Base-by-base conservation (phyloP, 2,888 invertebrate genomes). In the Amorpha juglandis region DNA sequence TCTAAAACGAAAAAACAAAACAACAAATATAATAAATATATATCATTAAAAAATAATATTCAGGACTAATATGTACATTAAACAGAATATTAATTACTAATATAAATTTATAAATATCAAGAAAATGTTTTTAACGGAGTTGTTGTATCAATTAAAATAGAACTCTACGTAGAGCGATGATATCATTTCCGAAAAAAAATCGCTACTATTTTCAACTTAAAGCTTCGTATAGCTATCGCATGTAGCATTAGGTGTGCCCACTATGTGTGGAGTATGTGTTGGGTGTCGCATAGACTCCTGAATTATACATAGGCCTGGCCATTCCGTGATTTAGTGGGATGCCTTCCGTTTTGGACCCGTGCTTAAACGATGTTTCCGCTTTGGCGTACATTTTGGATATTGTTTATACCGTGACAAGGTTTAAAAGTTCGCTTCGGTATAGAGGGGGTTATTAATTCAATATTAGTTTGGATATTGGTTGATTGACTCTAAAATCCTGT, bases 221-320 rank as follows among this genome's bases (percentile, higher is more conserved):
- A 27, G 55, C 19, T 16, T 58, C 16, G 55, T 9, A 38, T 42
- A n/a, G 21, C 35, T n/a, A 50, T 55, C 38, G 55, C 42, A 58
- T 16, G 0, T 55, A 19, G 58, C 58, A 8, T 19, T 58, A 7
- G 11, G 12, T 58, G 12, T 16, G 38, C 16, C 19, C 19, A 19
- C 9, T 38, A 19, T 42, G 12, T 19, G 8, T 6, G 1, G 77
- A 74, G 75, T 82, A 80, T 84, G 80, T 83, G 85, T 79, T 75
- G 84, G 81, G 83, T 87, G 88, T 86, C 89, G 86, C 80, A 82
- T 83, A 78, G 80, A 78, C 88, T 87, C 68, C 81, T 92, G 91
- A 91, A 92, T 92, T 90, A 92, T 86, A 90, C 91, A 92, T 91
- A 84, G 83, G 79, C 78, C 76, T 78, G 76, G 79, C 78, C 84